Evolutionary conservation across 2,113 vertebrate species (phyloP), one percentile per base, ranked within the genome.

Genomic region (Chelonoidis abingdonii): DNA sequence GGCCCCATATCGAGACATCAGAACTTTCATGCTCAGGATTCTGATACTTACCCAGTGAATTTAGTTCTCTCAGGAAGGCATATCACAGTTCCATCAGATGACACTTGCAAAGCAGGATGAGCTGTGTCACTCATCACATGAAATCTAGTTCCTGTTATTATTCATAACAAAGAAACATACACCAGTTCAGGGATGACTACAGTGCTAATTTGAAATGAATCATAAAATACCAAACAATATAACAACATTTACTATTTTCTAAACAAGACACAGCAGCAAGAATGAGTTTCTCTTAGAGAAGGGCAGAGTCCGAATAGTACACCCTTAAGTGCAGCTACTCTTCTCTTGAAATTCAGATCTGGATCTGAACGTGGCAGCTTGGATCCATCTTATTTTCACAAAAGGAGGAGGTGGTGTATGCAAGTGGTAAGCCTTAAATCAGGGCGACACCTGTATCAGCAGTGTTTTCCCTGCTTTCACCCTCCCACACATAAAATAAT

Each of bases 121-220:
- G 98, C 99, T 3, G 99, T 99, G 93, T 98, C 97, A 24, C 97
- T 98, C 96, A 99, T 93, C 83, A 99, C 96, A n/a, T 87, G 98
- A 97, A 99, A 99, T 95, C 98, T 98, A 31, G 99, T 99, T 95
- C 99, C 99, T 99, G 87, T 13, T 81, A 80, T 29, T 83, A 93
- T 84, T 92, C 22, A 92, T 1, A 12, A 95, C 49, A 90, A 87
- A 91, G 82, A 95, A 94, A 94, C 9, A 88, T 83, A 87, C 29
- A 93, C 3, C 52, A 87, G 3, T 86, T 95, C 56, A 95, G 88
- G 89, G 56, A 92, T 81, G 31, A 41, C 90, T 29, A 44, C 31
- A 83, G 57, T 0, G 1, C 80, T 88, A 75, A 52, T 27, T 69
- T 1, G 1, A 88, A 29, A 38, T 81, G 6, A 92, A 92, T 65